Evolutionary conservation across 2,797 vertebrate genomes (phyloP).

Genomic region (Eidolon dupreanum): DNA sequence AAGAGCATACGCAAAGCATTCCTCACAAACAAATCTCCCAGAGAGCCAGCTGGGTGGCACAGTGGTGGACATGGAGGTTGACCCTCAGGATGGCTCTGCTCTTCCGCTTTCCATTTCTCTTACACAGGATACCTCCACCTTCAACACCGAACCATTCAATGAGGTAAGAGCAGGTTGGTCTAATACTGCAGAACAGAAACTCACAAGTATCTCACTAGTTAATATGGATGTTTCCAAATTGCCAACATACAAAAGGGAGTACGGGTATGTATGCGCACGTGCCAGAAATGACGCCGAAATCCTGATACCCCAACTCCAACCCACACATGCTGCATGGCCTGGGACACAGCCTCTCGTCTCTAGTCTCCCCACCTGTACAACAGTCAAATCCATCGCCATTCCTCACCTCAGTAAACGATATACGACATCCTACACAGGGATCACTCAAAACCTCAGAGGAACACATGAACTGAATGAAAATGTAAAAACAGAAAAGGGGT

Average conservation of each 20-base stretch:
- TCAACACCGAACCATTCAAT: not conserved
- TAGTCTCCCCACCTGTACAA: not conserved
- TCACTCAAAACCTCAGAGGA: not conserved
- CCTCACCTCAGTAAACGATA: not conserved
- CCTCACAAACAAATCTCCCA: not conserved
- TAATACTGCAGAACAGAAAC: not conserved
- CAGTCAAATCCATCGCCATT: not conserved
- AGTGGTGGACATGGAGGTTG: not conserved
- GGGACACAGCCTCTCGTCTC: not conserved
- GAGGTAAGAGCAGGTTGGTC: not conserved
- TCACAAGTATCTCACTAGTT: not conserved
- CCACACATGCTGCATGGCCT: not conserved
- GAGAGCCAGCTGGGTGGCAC: not conserved
- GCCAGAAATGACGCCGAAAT: not conserved
- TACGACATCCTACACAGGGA: not conserved
- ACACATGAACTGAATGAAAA: not conserved
- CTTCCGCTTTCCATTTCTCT: not conserved
- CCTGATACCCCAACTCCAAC: not conserved
- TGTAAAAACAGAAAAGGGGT: not conserved
- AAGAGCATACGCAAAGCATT: not conserved
- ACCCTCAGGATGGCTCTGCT: not conserved
- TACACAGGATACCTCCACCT: not conserved
- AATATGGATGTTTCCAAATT: not conserved
- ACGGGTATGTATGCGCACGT: fast-evolving
- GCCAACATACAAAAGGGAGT: not conserved